Evolutionary conservation across 2,113 vertebrate genomes (phyloP).

Genomic region (Alectura lathami): DNA sequence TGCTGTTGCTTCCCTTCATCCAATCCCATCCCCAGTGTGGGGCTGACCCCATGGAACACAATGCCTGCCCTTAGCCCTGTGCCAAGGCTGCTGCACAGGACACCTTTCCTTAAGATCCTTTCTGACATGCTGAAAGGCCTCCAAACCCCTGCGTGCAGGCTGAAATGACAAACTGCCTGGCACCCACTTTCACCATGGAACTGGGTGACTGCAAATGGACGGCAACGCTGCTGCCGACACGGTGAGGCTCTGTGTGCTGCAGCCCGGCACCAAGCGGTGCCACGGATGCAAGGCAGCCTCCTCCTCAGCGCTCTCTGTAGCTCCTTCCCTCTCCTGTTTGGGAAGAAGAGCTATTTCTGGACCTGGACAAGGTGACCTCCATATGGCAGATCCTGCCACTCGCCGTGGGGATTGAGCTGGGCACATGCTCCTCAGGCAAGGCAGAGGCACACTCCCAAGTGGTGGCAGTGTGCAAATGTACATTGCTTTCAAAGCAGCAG

Average conservation of each 20-base stretch:
- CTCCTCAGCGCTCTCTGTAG: conserved; percentile 31
- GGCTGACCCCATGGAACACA: not conserved
- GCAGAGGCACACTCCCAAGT: not conserved
- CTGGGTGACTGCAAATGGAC: conserved; percentile 54
- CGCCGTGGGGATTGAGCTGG: conserved; percentile 29
- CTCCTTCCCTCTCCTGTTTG: conserved; percentile 47
- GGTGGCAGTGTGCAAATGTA: not conserved
- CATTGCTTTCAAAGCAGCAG: not conserved
- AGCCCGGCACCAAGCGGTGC: conserved; percentile 53
- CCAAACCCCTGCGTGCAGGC: conserved; percentile 52
- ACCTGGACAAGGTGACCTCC: conserved; percentile 66
- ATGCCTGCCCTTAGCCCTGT: fast-evolving
- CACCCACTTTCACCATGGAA: not conserved
- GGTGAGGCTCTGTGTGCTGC: conserved; percentile 44
- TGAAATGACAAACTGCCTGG: conserved; percentile 44
- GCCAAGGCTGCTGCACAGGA: not conserved
- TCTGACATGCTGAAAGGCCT: conserved; percentile 37
- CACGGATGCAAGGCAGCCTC: conserved; percentile 39
- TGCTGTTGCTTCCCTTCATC: not conserved
- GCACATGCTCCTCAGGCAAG: conserved; percentile 31
- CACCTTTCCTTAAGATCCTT: not conserved
- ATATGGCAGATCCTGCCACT: conserved; percentile 66
- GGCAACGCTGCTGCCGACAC: conserved; percentile 31
- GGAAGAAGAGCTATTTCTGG: conserved; percentile 68
- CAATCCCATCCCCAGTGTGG: not conserved